These are phyloP conservation scores for Crepidodera aurea DNA, from an alignment of 2,888 invertebrate genomes.

Conservation along the genomic window DNA sequence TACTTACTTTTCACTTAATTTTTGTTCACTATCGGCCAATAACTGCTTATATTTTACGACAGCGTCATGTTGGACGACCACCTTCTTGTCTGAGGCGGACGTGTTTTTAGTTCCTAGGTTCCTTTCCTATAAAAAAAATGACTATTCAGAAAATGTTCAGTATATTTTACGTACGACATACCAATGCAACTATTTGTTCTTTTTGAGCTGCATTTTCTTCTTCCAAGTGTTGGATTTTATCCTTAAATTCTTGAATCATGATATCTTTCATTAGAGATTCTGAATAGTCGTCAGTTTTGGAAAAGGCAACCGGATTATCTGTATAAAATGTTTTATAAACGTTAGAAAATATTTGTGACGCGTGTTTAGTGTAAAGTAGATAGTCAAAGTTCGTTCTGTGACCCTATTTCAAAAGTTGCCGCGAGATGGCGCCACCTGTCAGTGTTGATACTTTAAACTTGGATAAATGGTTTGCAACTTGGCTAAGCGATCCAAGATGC, in stretches of 20 bases:
- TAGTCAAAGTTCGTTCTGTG: too few relatives aligned
- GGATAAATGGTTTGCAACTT: too few relatives aligned
- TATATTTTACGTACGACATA: constrained; percentile 29
- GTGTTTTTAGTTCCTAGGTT: constrained; percentile 25
- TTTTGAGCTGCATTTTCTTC: constrained; percentile 50
- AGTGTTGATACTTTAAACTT: too few relatives aligned
- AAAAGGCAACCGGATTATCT: constrained; percentile 37
- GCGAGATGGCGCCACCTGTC: too few relatives aligned
- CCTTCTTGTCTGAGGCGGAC: constrained; percentile 40
- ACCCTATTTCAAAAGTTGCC: too few relatives aligned
- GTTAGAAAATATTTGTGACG: too few relatives aligned
- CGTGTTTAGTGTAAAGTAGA: too few relatives aligned
- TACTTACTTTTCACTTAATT: constrained; percentile 48
- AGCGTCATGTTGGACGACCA: constrained; percentile 42
- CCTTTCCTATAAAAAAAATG: constrained; percentile 28
- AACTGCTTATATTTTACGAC: constrained; percentile 44
- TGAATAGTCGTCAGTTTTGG: constrained; percentile 51
- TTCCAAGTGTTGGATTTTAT: constrained; percentile 50
- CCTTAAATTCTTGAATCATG: constrained; percentile 51
- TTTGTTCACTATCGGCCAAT: constrained; percentile 47
- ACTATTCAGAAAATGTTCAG: neutral
- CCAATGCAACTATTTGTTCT: constrained; percentile 48
- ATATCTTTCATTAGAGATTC: constrained; percentile 51
- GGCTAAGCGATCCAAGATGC: too few relatives aligned
- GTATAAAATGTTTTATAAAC: constrained; percentile 2